A percentile compares a stretch with the other conserved stretches of the same genome.
phyloP scores from a whole-genome alignment of 2,113 vertebrate species.

The Marmota flaviventris region DNA sequence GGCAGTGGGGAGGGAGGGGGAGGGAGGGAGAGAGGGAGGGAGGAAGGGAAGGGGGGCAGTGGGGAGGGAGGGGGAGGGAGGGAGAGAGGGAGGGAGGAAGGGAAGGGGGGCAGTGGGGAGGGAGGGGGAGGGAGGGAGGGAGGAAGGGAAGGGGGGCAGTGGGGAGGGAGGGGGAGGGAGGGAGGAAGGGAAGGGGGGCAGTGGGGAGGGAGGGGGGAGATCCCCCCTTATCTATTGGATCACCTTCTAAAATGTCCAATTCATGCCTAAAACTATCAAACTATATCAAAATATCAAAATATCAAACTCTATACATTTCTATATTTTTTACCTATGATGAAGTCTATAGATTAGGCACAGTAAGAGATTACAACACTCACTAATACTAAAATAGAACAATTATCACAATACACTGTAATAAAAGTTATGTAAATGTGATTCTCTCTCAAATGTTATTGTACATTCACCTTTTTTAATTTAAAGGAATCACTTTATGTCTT shows the following conservation, averaged over 20 bases:
- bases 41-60: no score
- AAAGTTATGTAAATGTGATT: not conserved
- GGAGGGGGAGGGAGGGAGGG: no score
- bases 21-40: no score
- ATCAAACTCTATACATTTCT: not conserved
- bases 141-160: no score
- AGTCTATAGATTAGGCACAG: not conserved
- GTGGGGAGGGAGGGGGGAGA: no score
- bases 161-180: no score
- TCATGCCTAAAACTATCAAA: not conserved
- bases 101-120: no score
- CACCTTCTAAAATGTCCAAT: not conserved
- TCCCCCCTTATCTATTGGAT: not conserved
- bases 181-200: no score
- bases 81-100: no score
- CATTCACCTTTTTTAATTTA: not conserved
- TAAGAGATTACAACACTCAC: not conserved
- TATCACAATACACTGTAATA: not conserved
- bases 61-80: no score
- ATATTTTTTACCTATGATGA: not conserved
- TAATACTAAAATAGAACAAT: not conserved
- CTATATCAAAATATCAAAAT: no score
- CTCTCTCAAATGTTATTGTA: not conserved
- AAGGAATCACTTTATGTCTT: not conserved
- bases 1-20: no score